Conservation (phyloP, 2,113 vertebrate genomes). For the Fregetta grallaria region DNA sequence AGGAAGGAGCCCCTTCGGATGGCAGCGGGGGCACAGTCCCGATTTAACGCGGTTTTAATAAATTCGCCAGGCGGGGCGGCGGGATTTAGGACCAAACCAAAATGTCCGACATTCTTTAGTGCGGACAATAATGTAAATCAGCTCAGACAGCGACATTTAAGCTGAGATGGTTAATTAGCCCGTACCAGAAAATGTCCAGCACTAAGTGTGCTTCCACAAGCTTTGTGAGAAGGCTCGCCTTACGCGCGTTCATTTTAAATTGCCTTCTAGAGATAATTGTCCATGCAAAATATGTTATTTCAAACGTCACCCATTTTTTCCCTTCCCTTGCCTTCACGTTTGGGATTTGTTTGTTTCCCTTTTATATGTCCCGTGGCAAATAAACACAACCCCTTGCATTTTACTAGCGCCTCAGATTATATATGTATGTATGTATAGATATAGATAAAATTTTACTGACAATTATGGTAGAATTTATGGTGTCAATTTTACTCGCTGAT, state of each 20-base stretch:
- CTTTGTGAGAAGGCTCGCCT: background rate
- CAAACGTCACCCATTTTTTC: background rate
- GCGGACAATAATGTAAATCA: background rate
- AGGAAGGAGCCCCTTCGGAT: background rate
- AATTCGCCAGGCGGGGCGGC: background rate
- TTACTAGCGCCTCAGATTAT: background rate
- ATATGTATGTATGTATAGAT: background rate
- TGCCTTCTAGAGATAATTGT: background rate
- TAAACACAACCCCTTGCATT: background rate
- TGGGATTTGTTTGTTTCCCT: background rate
- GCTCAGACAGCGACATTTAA: background rate
- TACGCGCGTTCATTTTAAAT: background rate
- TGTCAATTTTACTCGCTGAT: background rate
- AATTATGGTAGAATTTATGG: conserved; percentile 6
- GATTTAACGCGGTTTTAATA: background rate
- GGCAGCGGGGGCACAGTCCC: background rate
- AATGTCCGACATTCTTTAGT: background rate
- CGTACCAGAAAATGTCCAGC: background rate
- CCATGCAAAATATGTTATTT: conserved; percentile 16
- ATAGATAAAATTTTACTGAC: conserved; percentile 9
- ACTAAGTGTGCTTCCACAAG: background rate
- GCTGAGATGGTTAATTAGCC: background rate
- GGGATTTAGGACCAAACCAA: background rate
- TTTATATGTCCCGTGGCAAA: background rate
- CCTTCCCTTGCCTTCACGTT: background rate